Evolutionary conservation across 2,797 vertebrate genomes (phyloP).

Genomic region (Columba guinea): DNA sequence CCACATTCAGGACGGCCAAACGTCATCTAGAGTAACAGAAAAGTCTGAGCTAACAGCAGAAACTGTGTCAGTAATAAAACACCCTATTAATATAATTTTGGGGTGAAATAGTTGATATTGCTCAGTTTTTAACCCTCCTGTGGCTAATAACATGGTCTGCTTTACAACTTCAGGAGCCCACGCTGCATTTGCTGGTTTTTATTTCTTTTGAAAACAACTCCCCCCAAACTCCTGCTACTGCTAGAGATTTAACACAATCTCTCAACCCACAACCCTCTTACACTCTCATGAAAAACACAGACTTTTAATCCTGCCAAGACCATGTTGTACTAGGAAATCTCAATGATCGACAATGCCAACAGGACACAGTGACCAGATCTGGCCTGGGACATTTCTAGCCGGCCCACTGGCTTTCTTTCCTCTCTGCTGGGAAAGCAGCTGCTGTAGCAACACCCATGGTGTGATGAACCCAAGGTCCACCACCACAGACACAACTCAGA

Average conservation of each 20-base stretch:
- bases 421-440: neutral
- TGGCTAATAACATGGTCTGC: neutral
- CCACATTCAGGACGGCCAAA: accelerated
- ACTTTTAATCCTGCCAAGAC: neutral
- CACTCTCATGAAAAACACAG: neutral
- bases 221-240: neutral
- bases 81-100: neutral
- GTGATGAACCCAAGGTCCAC: neutral
- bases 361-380: neutral
- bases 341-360: neutral
- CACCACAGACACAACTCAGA: neutral
- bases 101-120: neutral
- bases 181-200: neutral
- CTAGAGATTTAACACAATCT: neutral
- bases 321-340: neutral
- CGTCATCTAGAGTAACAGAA: neutral
- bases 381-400: neutral
- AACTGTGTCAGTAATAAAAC: neutral
- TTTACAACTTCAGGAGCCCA: neutral
- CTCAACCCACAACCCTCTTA: neutral
- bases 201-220: neutral
- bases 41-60: neutral
- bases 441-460: neutral
- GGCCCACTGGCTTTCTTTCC: neutral
- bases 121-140: conserved; percentile 19